A percentile compares a stretch with the other conserved stretches of the same genome.
phyloP scores from a whole-genome alignment of 2,888 invertebrate genomes.

The Tortrix viridana region DNA sequence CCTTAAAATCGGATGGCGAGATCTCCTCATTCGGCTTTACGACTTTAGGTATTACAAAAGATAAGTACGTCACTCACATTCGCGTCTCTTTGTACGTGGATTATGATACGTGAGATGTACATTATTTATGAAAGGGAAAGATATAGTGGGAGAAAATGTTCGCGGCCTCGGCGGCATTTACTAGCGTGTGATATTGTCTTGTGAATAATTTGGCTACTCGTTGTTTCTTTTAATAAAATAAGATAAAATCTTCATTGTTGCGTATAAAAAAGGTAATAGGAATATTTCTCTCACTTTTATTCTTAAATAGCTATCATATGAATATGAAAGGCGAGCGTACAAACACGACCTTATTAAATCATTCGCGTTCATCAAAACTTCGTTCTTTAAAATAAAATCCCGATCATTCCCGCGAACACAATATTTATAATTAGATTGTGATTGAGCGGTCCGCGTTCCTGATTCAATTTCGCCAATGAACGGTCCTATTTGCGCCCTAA shows the following conservation, averaged over 20 bases:
- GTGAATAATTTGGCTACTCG: conserved; percentile 59
- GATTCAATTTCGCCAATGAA: conserved; percentile 82
- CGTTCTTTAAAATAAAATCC: conserved; percentile 46
- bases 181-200: conserved; percentile 62
- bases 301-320: background rate
- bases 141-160: conserved; percentile 58
- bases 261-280: no score
- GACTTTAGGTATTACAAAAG: conserved; percentile 72
- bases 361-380: conserved; percentile 6
- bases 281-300: no score
- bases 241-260: background rate
- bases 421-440: conserved; percentile 76
- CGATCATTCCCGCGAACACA: conserved; percentile 60
- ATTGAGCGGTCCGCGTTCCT: conserved; percentile 66
- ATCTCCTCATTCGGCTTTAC: conserved; percentile 71
- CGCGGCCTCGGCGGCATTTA: conserved; percentile 37
- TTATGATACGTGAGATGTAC: conserved; percentile 75
- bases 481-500: conserved; percentile 79
- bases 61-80: conserved; percentile 75
- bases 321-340: background rate
- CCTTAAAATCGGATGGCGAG: conserved; percentile 46
- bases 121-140: conserved; percentile 67
- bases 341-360: conserved; percentile 6
- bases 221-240: conserved; percentile 9
- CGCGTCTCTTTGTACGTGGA: conserved; percentile 76